Conservation (phyloP, 2,888 invertebrate genomes). For the Byasa hedistus region DNA sequence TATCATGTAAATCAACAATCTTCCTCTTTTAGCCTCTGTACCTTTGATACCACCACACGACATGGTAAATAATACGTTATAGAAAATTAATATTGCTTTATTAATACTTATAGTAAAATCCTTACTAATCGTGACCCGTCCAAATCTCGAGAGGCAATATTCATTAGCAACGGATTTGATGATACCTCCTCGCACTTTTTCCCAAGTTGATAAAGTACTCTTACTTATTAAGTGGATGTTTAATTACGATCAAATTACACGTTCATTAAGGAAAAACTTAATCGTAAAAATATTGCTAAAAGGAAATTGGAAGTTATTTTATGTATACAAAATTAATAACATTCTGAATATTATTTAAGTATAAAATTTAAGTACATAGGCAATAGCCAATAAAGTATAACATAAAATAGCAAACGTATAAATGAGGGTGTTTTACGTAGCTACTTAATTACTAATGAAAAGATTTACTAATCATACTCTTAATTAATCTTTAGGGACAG, state of each 20-base stretch:
- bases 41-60: too few relatives aligned
- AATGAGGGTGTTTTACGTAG: too few relatives aligned
- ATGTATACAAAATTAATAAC: not conserved
- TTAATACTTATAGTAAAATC: slow-evolving; percentile 1
- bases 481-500: too few relatives aligned
- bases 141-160: slow-evolving; percentile 29
- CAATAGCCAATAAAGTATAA: too few relatives aligned
- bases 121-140: slow-evolving; percentile 13
- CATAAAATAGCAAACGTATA: too few relatives aligned
- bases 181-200: slow-evolving; percentile 17
- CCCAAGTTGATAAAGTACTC: slow-evolving; percentile 12
- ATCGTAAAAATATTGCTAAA: not conserved
- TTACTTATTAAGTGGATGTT: slow-evolving; percentile 15
- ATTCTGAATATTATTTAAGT: too few relatives aligned
- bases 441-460: too few relatives aligned
- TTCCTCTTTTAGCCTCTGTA: too few relatives aligned
- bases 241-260: slow-evolving; percentile 13
- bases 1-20: too few relatives aligned
- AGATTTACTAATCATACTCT: too few relatives aligned
- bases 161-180: slow-evolving; percentile 28
- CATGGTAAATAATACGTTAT: too few relatives aligned
- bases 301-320: not conserved
- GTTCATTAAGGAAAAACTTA: not conserved
- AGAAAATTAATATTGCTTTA: not conserved
- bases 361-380: too few relatives aligned